Percentiles rank a stretch among this genome's conserved stretches.
Conservation (phyloP, 2,113 vertebrate genomes). For the Grammomys dolichurus region DNA sequence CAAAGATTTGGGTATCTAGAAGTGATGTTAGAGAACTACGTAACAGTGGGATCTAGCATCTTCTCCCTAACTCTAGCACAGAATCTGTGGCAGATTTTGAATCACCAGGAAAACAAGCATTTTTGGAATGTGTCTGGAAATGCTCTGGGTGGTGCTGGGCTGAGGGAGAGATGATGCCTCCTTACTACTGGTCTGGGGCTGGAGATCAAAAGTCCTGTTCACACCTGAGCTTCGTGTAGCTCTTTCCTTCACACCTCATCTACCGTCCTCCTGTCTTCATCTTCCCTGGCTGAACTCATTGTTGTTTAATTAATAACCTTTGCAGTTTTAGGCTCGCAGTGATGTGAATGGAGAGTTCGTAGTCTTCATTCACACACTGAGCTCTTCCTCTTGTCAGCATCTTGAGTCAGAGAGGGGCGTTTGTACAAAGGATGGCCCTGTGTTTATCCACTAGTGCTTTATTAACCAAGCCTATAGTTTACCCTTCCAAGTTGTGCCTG, state of each 20-base stretch:
- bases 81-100: not conserved
- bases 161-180: not conserved
- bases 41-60: not conserved
- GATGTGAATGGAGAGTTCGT: not conserved
- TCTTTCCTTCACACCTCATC: fast-evolving
- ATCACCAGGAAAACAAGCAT: not conserved
- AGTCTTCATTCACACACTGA: not conserved
- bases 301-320: no score
- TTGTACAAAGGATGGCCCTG: not conserved
- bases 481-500: not conserved
- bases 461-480: not conserved
- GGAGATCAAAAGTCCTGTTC: not conserved
- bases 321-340: not conserved
- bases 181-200: not conserved
- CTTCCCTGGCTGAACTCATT: not conserved
- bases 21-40: not conserved
- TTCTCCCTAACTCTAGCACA: not conserved
- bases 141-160: not conserved
- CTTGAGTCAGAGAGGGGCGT: not conserved
- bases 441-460: no score
- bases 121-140: not conserved
- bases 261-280: not conserved
- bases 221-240: not conserved
- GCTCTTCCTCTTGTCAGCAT: not conserved
- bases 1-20: not conserved